phyloP scores from a whole-genome alignment of 2,888 invertebrate species.

The Prionchulus punctatus region DNA sequence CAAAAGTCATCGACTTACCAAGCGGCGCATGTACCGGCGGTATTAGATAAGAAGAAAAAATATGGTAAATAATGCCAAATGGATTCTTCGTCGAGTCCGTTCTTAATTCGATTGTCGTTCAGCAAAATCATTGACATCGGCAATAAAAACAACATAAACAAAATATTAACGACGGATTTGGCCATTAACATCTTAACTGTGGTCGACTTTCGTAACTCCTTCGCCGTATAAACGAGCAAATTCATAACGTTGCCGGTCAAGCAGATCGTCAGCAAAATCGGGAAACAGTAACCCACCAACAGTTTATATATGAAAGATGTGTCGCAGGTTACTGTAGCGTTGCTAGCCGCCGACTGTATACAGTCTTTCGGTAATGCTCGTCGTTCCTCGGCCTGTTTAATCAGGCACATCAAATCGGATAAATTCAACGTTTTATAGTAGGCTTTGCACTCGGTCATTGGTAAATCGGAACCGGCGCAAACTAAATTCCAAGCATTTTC shows the following conservation, averaged over 20 bases:
- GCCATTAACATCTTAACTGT: background rate
- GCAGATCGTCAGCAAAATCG: background rate
- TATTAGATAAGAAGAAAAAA: background rate
- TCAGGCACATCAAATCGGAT: no score
- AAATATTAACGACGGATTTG: background rate
- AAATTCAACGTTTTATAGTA: no score
- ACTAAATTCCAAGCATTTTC: no score
- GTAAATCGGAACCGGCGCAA: no score
- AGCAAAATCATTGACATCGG: background rate
- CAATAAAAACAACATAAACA: background rate
- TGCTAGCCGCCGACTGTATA: no score
- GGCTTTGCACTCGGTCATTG: no score
- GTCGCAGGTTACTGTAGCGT: slow-evolving; percentile 3
- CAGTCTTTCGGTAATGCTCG: no score
- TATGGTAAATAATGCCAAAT: background rate
- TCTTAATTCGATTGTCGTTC: background rate
- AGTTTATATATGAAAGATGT: background rate
- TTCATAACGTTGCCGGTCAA: background rate
- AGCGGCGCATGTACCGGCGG: slow-evolving; percentile 1
- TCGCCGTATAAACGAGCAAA: background rate
- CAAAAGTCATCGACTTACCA: no score
- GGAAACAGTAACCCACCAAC: background rate
- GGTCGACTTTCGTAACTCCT: background rate
- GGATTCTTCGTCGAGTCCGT: background rate
- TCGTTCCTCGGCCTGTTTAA: no score